Base-by-base conservation (phyloP, 2,888 invertebrate species). In the Branchipolynoe longqiensis region DNA sequence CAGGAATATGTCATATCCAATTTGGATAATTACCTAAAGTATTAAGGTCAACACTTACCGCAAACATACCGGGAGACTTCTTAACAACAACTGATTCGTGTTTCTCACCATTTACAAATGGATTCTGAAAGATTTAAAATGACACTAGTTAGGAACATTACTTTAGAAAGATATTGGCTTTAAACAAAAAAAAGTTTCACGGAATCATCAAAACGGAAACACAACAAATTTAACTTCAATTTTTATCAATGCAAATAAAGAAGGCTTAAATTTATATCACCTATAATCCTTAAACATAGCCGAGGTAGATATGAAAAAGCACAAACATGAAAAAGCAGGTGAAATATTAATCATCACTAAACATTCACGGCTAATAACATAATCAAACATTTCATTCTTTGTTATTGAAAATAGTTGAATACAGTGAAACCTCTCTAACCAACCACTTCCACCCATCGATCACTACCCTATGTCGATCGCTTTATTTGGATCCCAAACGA, bases 31-130 rank as follows among this genome's bases (percentile, higher is more conserved):
- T 83, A 31, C n/a, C 22, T 28, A 22, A 58, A 0, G 18, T 54
- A 28, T n/a, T 40, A 18, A 2, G 33, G 25, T 1, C 14, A 18
- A 74, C 22, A 85, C 85, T 58, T 59, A 88, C 88, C 36, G 83
- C 87, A 25, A 74, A 8, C 40, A 83, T 41, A 25, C 85, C 69
- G 12, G 89, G 89, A 18, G 88, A 87, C 73, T 89, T 89, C 83
- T 89, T 89, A 58, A 88, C 88, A 28, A 89, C 89, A 22, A 89
- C 84, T 36, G 86, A 38, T 22, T 69, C 56, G 31, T 58, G 59
- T 41, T 83, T 83, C 8, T 64, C 48, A 41, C 62, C 82, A 33
- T 58, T 33, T 62, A 40, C 62, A 64, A 56, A 83, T 36, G 83
- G 83, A 83, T 83, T 82, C 82, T 82, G 58, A 31, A 82, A 58